Conservation (phyloP, 2,797 vertebrate species). For the Lycodopsis pacificus region DNA sequence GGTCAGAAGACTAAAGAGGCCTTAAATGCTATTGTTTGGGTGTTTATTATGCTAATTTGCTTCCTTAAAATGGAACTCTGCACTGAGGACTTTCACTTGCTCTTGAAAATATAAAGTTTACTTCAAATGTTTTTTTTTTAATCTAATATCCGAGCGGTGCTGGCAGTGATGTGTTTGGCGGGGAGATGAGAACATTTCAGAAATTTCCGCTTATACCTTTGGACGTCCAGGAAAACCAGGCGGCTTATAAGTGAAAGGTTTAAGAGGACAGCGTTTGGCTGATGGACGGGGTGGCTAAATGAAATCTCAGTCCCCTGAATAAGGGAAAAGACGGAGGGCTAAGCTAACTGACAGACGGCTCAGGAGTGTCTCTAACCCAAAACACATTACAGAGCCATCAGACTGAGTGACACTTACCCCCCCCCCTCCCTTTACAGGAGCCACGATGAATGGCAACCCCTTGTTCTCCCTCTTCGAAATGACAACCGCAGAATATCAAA, state of each 20-base stretch:
- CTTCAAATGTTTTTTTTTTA: slow-evolving; percentile 32
- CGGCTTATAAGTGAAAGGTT: slow-evolving; percentile 56
- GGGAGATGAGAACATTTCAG: slow-evolving; percentile 31
- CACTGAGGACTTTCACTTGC: slow-evolving; percentile 31
- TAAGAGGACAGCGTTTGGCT: slow-evolving; percentile 60
- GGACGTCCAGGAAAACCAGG: slow-evolving; percentile 49
- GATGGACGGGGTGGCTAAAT: slow-evolving; percentile 72
- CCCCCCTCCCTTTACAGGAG: slow-evolving; percentile 61
- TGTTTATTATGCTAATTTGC: background rate
- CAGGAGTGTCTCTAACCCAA: slow-evolving; percentile 70
- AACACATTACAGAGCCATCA: slow-evolving; percentile 82
- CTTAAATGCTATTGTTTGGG: background rate
- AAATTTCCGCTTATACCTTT: slow-evolving; percentile 41
- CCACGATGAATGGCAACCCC: slow-evolving; percentile 71
- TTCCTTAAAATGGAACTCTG: background rate
- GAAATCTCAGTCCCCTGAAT: slow-evolving; percentile 68
- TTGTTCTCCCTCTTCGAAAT: slow-evolving; percentile 76
- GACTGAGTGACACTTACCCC: slow-evolving; percentile 70
- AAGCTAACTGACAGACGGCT: slow-evolving; percentile 73
- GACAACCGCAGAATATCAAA: slow-evolving; percentile 84
- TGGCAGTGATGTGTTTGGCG: slow-evolving; percentile 24
- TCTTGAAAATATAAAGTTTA: slow-evolving; percentile 47
- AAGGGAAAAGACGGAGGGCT: slow-evolving; percentile 59
- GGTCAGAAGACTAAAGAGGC: background rate
- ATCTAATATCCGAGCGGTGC: slow-evolving; percentile 29